phyloP scores from a whole-genome alignment of 2,888 invertebrate species.

The Steinernema carpocapsae region DNA sequence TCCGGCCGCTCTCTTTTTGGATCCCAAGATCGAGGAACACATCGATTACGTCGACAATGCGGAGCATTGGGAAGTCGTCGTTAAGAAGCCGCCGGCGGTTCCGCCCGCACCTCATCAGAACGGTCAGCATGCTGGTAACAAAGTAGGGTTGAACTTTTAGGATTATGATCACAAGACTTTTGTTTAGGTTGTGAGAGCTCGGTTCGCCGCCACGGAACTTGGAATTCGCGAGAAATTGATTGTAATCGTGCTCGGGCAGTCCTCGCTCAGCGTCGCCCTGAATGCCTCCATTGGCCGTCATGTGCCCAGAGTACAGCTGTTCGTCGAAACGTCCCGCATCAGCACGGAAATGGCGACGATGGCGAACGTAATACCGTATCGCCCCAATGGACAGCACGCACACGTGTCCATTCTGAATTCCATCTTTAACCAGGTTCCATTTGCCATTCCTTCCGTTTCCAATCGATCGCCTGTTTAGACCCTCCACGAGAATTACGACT shows the following conservation, averaged over 20 bases:
- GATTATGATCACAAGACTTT: too few species aligned
- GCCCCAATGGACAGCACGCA: slow-evolving; percentile 49
- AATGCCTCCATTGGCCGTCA: slow-evolving; percentile 85
- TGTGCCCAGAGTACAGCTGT: slow-evolving; percentile 76
- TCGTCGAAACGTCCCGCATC: slow-evolving; percentile 58
- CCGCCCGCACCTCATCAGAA: background rate
- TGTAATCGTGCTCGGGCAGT: slow-evolving; percentile 81
- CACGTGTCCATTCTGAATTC: slow-evolving; percentile 52
- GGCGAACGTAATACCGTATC: slow-evolving; percentile 56
- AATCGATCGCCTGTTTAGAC: slow-evolving; percentile 46
- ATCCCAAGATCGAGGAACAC: background rate
- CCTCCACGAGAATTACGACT: slow-evolving; percentile 80
- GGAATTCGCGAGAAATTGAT: slow-evolving; percentile 88
- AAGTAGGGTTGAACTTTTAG: background rate
- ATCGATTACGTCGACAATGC: slow-evolving; percentile 27
- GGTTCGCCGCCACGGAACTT: slow-evolving; percentile 92
- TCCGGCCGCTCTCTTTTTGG: background rate
- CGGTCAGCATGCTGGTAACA: background rate
- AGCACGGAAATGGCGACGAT: slow-evolving; percentile 56
- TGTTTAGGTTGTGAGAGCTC: slow-evolving; percentile 75
- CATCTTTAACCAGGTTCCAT: slow-evolving; percentile 47
- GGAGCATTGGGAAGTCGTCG: slow-evolving; percentile 40
- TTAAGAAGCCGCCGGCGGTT: slow-evolving; percentile 33
- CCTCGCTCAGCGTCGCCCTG: slow-evolving; percentile 80
- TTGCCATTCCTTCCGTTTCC: background rate